Evolutionary conservation across 2,113 vertebrate species (phyloP), one percentile per base, ranked within the genome.

Genomic region (Brevimyrus niger): DNA sequence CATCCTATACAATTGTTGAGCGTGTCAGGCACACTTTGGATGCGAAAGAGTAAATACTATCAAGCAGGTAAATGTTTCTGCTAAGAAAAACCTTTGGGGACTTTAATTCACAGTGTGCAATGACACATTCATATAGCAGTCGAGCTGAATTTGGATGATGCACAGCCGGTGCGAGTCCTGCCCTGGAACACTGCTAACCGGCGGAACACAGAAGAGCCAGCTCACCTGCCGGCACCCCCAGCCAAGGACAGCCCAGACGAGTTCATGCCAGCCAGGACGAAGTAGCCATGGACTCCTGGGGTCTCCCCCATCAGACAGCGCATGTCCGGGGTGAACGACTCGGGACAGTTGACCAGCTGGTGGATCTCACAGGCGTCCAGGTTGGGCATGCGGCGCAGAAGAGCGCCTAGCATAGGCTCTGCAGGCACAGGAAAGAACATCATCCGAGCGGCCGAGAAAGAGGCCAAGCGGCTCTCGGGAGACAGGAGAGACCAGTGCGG

Each of bases 291-390:
- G 0, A 98, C 92, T 0, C 93, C 94, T 0, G 97, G 98, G 0
- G 96, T 98, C 94, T 99, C 97, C 1, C 98, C 98, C 98, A 99
- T 98, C 93, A 99, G 95, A 91, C 97, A 99, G 10, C 97, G 95
- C 97, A 98, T 98, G 85, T 98, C 97, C 1, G 97, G 98, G 0
- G 98, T 99, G 94, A 99, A 99, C 91, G 98, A 97, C 93, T 99
- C 98, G 0, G 98, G 98, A 93, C 98, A 99, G 89, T 99, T 99
- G 91, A 99, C 97, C 86, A 99, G 91, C 95, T 98, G 98, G 91
- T 97, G 92, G 92, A 99, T 98, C 95, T 99, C 98, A 90, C 97
- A 94, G 0, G 95, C 92, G 91, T 98, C 97, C 65, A 99, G 89
- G 21, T 91, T 91, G 0, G 98, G 98, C 98, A 99, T 98, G 91